These are phyloP conservation scores for Tetranychus truncatus DNA, from an alignment of 2,888 invertebrate species.

Conservation along the genomic window DNA sequence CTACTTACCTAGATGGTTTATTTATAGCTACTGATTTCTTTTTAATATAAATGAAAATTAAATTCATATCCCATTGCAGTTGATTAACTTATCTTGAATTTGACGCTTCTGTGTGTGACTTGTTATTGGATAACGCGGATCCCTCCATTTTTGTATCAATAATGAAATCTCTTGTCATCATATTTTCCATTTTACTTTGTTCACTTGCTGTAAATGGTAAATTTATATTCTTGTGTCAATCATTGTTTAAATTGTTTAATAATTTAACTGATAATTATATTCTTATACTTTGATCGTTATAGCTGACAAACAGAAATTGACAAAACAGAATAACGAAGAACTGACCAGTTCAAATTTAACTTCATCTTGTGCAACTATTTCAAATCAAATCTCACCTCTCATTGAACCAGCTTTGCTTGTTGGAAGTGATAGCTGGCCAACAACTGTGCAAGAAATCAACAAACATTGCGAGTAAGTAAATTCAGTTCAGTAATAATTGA, in stretches of 20 bases:
- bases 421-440: background rate
- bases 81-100: no score
- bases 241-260: background rate
- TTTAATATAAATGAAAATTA: no score
- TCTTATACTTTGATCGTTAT: background rate
- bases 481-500: background rate
- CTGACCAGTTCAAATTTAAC: background rate
- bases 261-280: background rate
- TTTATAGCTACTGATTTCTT: no score
- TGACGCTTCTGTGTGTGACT: no score
- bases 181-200: no score
- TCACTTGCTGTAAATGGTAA: no score
- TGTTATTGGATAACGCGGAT: no score
- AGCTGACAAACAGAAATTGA: background rate
- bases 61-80: no score
- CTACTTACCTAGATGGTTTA: no score
- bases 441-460: background rate
- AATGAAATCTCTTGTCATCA: no score
- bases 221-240: no score
- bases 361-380: background rate
- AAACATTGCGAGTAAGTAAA: conserved; percentile 1
- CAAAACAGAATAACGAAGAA: background rate
- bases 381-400: background rate
- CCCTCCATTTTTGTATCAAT: no score
- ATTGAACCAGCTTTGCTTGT: background rate